phyloP scores from a whole-genome alignment of 2,797 vertebrate genomes.

The Phataginus tetradactyla region DNA sequence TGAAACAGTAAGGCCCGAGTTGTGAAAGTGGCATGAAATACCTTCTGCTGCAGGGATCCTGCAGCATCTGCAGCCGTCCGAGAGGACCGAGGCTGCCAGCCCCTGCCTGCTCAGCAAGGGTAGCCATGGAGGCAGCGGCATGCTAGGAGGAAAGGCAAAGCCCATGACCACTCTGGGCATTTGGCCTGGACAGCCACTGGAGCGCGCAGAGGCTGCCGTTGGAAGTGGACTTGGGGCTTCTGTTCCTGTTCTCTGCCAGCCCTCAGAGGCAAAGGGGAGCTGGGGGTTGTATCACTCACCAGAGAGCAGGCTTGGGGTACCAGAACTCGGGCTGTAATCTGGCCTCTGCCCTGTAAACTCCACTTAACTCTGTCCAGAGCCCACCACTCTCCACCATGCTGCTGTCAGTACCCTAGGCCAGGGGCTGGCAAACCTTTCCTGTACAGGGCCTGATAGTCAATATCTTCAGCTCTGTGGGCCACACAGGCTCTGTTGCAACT shows the following conservation, averaged over 20 bases:
- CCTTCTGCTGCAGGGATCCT: not conserved
- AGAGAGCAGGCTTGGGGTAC: not conserved
- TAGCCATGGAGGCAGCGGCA: fast-evolving
- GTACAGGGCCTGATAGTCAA: fast-evolving
- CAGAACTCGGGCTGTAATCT: not conserved
- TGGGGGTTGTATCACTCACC: not conserved
- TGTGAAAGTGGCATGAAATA: fast-evolving
- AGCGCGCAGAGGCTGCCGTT: not conserved
- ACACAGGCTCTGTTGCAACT: fast-evolving
- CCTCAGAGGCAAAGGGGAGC: not conserved
- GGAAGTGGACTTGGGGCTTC: not conserved
- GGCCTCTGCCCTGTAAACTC: not conserved
- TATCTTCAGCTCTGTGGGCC: not conserved
- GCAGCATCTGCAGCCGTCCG: not conserved
- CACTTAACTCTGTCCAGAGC: not conserved
- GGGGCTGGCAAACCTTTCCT: not conserved
- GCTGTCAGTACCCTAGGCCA: not conserved
- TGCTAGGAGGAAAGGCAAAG: not conserved
- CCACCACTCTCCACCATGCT: not conserved
- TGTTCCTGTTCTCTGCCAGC: not conserved
- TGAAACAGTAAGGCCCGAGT: not conserved
- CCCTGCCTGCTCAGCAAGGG: not conserved
- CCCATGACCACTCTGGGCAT: not conserved
- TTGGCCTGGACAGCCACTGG: not conserved
- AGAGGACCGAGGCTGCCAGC: not conserved